Evolutionary conservation across 2,888 invertebrate genomes (phyloP), one percentile per base, ranked within the genome.

Genomic region (Tachina lurida): DNA sequence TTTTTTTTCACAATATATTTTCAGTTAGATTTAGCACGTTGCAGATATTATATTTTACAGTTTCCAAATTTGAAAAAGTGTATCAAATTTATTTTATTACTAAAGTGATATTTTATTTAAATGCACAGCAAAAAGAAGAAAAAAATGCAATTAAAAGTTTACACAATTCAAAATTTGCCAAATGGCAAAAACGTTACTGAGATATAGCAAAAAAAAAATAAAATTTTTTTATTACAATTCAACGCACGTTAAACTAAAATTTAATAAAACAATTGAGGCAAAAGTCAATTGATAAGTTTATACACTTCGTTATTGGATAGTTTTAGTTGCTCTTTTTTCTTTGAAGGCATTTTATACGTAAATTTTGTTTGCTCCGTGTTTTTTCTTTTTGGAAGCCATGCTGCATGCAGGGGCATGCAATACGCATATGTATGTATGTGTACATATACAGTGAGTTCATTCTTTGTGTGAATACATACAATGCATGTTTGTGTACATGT

Each of bases 131-230:
- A 71, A 54, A 58, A 47, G 0, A 58, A 47, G 0, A 58, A 71
- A 73, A 70, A 71, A 73, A 73, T 79, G 79, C 86, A 83, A 86
- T 86, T 86, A 80, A 83, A 79, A 82, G 19, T 80, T 75, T 81
- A 60, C 58, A 81, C 62, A 60, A 31, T 60, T 15, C n/a, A 58
- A 73, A 56, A 13, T 47, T 45, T 17, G 31, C 0, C 22, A 65
- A 68, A 68, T 13, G 15, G 10, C 19, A 67, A 74, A 68, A 62
- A 52, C 10, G 49, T 60, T 60, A 52, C 31, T 60, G 45, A 67
- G 58, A 76, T 47, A 73, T n/a, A 12, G 9, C 70, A 60, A 60
- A 67, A 63, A 65, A 31, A 7, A 31, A 31, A 31, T 31, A 22
- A 2, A 22, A 3, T 31, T 76, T 68, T 70, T 74, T 76, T 70